phyloP scores from a whole-genome alignment of 2,113 vertebrate species.

The Pollachius pollachius region DNA sequence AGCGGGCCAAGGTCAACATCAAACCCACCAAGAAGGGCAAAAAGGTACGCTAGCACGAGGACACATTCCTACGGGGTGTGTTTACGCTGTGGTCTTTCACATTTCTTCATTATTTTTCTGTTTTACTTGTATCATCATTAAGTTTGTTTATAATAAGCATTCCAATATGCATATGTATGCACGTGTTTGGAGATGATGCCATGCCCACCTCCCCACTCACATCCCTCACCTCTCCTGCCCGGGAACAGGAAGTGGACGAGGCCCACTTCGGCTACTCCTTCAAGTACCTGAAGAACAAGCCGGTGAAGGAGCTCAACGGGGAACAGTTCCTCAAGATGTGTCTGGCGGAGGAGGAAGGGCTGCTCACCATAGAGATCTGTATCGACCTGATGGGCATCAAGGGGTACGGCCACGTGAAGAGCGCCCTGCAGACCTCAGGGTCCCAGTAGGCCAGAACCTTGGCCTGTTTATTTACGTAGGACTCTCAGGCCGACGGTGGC shows the following conservation, averaged over 20 bases:
- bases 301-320: constrained; percentile 93
- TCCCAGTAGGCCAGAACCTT: too few species aligned
- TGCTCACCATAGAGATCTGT: constrained; percentile 90
- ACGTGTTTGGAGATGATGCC: too few species aligned
- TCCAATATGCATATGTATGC: too few species aligned
- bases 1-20: constrained; percentile 95
- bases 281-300: constrained; percentile 97
- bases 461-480: neutral
- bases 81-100: too few species aligned
- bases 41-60: constrained; percentile 76
- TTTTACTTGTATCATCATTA: too few species aligned
- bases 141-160: too few species aligned
- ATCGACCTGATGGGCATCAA: constrained; percentile 96
- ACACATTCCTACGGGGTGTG: too few species aligned
- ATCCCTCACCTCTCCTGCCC: constrained; percentile 7
- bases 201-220: too few species aligned
- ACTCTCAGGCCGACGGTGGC: too few species aligned
- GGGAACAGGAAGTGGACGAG: constrained; percentile 87
- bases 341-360: constrained; percentile 88
- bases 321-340: constrained; percentile 98
- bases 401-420: constrained; percentile 72
- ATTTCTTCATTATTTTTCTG: too few species aligned
- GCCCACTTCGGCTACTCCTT: constrained; percentile 95
- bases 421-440: too few species aligned
- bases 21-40: constrained; percentile 95